A percentile compares a stretch with the other conserved stretches of the same genome.
phyloP scores from a whole-genome alignment of 2,888 invertebrate species.

The Allacma fusca region DNA sequence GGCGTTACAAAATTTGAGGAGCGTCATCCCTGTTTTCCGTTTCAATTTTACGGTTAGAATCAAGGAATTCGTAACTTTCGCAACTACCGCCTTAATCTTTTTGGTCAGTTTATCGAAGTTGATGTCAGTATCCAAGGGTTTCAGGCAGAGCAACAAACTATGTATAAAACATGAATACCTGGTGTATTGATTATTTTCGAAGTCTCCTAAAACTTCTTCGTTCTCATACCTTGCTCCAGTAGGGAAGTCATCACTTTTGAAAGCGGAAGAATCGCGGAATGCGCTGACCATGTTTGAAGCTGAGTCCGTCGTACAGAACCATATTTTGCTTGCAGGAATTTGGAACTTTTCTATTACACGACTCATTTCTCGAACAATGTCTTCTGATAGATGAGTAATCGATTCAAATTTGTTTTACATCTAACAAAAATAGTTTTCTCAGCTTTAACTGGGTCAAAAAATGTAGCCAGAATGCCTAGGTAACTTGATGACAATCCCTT shows the following conservation, averaged over 20 bases:
- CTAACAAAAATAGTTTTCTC: background rate
- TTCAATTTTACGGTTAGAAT: background rate
- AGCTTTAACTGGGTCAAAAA: background rate
- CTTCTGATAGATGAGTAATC: background rate
- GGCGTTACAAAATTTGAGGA: slow-evolving; percentile 1
- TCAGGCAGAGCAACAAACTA: slow-evolving; percentile 17
- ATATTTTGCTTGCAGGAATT: background rate
- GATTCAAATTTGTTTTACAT: background rate
- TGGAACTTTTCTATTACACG: background rate
- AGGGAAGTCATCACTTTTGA: background rate
- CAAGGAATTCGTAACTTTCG: background rate
- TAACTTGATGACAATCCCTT: background rate
- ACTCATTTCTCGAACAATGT: background rate
- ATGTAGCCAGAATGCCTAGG: slow-evolving; percentile 20
- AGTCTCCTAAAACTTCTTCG: background rate
- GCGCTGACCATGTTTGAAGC: slow-evolving; percentile 30
- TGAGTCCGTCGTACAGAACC: background rate
- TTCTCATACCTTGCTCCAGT: background rate
- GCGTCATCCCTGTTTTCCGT: background rate
- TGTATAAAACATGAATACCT: slow-evolving; percentile 28
- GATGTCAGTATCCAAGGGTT: background rate
- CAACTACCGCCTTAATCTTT: slow-evolving; percentile 1
- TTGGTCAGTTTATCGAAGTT: background rate
- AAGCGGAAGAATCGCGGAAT: background rate
- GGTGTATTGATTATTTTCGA: background rate